Evolutionary conservation across 2,797 vertebrate species (phyloP), one percentile per base, ranked within the genome.

Genomic region (Neoniphon sammara): DNA sequence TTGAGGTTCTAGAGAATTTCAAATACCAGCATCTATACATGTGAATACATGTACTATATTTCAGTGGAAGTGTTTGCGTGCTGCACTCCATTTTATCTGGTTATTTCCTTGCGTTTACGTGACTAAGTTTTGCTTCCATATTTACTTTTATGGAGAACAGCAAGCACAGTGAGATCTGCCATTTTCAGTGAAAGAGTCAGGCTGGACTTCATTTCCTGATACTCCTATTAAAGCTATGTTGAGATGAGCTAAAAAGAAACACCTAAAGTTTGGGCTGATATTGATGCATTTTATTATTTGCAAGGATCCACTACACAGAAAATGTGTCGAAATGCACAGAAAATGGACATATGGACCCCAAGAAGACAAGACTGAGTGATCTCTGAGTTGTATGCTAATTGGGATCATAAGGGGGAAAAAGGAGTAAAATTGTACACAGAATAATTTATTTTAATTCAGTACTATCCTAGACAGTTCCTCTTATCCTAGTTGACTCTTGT

Each of bases 401-500:
- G 52, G 50, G n/a, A 39, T 70, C 52, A 42, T 36, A 54, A 54
- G 39, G 34, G 36, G 53, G 52, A 66, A 42, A 11, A 42, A 57
- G 27, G 49, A 70, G 36, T 64, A 7, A 27, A 23, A 27, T 57
- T 36, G 62, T 46, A 70, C 27, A 58, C 36, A 76, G 62, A 55
- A 30, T 49, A 18, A 1, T 47, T 62, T 66, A 52, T 36, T 54
- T 55, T 63, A 64, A 64, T 18, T 61, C 18, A 57, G 69, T 5
- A 21, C 36, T 68, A 47, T 42, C 77, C 36, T 18, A 64, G 50
- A 17, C 34, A 60, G 58, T 71, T 64, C 68, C 59, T 63, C 59
- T 61, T 46, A 58, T 17, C 27, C 54, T 34, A 50, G 25, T 27
- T 27, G 25, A 68, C 54, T 78, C 53, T 23, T 81, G 30, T 81